Evolutionary conservation across 2,888 invertebrate genomes (phyloP).

Genomic region (Graphium colonna): DNA sequence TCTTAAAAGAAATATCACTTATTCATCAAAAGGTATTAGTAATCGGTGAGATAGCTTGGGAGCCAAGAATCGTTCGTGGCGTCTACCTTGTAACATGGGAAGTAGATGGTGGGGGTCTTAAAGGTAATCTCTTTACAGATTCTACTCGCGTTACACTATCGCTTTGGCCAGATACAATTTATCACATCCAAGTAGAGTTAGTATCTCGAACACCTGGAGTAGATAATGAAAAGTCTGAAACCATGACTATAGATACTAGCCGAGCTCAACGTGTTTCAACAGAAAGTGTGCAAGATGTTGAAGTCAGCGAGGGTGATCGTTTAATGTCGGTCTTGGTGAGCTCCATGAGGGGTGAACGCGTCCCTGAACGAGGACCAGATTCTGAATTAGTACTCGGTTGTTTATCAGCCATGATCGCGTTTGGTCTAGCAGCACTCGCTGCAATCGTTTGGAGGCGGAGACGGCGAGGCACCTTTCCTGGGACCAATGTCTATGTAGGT

Average conservation of each 20-base stretch:
- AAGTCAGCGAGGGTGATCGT: slow-evolving; percentile 79
- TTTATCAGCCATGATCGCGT: slow-evolving; percentile 77
- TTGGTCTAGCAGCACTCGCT: slow-evolving; percentile 71
- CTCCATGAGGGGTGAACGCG: slow-evolving; percentile 81
- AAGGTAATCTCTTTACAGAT: slow-evolving; percentile 90
- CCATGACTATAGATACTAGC: slow-evolving; percentile 83
- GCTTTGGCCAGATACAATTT: slow-evolving; percentile 89
- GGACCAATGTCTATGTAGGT: slow-evolving; percentile 81
- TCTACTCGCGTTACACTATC: slow-evolving; percentile 88
- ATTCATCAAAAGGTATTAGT: slow-evolving; percentile 86
- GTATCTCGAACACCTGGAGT: slow-evolving; percentile 81
- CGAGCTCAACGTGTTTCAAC: slow-evolving; percentile 83
- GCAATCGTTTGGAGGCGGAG: slow-evolving; percentile 79
- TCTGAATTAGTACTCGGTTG: slow-evolving; percentile 81
- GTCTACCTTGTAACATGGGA: slow-evolving; percentile 92
- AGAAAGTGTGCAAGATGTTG: slow-evolving; percentile 82
- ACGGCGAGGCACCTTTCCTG: slow-evolving; percentile 75
- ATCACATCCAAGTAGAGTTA: slow-evolving; percentile 88
- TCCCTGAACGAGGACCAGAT: slow-evolving; percentile 73
- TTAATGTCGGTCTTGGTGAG: slow-evolving; percentile 82
- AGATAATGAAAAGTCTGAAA: slow-evolving; percentile 82
- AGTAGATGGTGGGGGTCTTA: slow-evolving; percentile 89
- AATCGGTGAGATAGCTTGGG: slow-evolving; percentile 87
- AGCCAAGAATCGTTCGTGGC: slow-evolving; percentile 82
- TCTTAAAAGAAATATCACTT: slow-evolving; percentile 83